These are phyloP conservation scores for Phlogophora meticulosa DNA, from an alignment of 2,888 invertebrate genomes.

Conservation along the genomic window DNA sequence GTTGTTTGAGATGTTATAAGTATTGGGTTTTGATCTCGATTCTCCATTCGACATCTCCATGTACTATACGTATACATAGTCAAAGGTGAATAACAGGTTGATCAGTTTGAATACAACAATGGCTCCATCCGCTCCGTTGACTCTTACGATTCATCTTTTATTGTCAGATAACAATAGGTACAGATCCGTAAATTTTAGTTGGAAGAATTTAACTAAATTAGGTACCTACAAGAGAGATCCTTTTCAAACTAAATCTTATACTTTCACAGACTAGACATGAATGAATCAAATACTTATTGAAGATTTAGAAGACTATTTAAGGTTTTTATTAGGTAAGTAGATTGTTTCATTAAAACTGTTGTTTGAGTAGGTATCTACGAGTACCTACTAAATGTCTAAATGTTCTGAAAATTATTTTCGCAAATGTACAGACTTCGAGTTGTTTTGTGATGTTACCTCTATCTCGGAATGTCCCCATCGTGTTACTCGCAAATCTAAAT, in stretches of 20 bases:
- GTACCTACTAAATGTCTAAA: neutral
- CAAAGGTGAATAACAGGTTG: conserved; percentile 43
- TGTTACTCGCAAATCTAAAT: conserved; percentile 57
- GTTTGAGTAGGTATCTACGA: neutral
- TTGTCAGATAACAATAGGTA: conserved; percentile 13
- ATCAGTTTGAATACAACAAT: conserved; percentile 38
- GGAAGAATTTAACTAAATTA: conserved; percentile 3
- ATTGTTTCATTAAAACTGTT: neutral
- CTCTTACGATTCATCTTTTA: conserved; percentile 32
- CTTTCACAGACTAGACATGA: neutral
- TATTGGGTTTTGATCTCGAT: conserved; percentile 28
- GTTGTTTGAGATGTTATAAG: neutral
- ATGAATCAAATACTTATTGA: neutral
- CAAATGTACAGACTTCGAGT: conserved; percentile 28
- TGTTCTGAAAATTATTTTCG: neutral
- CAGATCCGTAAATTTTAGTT: neutral
- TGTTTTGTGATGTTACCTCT: conserved; percentile 46
- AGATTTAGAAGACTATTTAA: neutral
- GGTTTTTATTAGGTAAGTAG: neutral
- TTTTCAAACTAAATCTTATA: neutral
- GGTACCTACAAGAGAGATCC: neutral
- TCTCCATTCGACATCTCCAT: conserved; percentile 16
- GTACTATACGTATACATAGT: conserved; percentile 6
- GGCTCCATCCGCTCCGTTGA: conserved; percentile 29
- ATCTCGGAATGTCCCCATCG: conserved; percentile 52